Percentiles rank a stretch among this genome's conserved stretches.
Evolutionary conservation across 2,797 vertebrate species (phyloP).

Genomic region (Propithecus perrieri): DNA sequence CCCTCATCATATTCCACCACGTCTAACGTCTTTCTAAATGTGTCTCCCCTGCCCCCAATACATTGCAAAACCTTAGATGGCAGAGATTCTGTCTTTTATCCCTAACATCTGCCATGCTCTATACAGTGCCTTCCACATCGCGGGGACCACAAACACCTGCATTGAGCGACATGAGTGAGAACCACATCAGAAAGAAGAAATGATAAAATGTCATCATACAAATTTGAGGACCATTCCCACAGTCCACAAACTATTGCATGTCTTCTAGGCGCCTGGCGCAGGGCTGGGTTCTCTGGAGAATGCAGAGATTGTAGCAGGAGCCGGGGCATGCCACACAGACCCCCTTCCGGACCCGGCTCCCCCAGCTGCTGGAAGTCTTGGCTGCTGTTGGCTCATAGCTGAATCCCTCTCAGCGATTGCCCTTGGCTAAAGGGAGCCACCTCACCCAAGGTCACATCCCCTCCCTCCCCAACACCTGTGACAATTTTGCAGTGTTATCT

Average conservation of each 20-base stretch:
- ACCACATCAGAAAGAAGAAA: background rate
- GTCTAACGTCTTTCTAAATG: background rate
- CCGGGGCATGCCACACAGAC: fast-evolving
- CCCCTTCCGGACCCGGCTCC: background rate
- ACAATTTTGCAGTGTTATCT: no score
- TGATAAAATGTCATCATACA: no score
- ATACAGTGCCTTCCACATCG: fast-evolving
- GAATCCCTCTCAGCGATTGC: background rate
- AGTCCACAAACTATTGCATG: background rate
- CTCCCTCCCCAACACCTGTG: background rate
- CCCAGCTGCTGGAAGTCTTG: background rate
- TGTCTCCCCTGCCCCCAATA: background rate
- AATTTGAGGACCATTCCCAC: background rate
- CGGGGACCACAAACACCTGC: no score
- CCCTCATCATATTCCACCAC: background rate
- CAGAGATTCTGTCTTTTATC: background rate
- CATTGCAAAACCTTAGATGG: background rate
- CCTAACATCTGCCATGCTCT: background rate
- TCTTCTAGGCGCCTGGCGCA: background rate
- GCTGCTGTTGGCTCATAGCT: background rate
- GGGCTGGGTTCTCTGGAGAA: background rate
- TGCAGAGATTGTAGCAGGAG: fast-evolving
- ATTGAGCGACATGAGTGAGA: fast-evolving
- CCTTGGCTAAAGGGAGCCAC: background rate
- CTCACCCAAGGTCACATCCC: no score